These are phyloP conservation scores for Parauchenoglanis ngamensis DNA, from an alignment of 2,797 vertebrate genomes.

Conservation along the genomic window DNA sequence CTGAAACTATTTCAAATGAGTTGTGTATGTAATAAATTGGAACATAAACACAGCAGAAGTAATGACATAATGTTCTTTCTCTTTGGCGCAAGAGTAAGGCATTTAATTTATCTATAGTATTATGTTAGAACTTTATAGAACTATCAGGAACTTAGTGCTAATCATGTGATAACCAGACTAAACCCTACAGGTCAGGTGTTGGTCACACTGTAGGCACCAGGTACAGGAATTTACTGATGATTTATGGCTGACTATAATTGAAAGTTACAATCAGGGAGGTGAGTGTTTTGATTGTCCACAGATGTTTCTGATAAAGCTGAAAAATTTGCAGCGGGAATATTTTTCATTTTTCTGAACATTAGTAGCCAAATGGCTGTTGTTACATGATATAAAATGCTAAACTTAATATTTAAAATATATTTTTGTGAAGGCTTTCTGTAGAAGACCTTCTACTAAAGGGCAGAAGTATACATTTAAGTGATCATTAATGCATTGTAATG, in stretches of 20 bases:
- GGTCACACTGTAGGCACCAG: constrained; percentile 29
- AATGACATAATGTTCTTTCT: constrained; percentile 6
- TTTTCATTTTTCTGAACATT: constrained; percentile 26
- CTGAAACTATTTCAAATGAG: neutral
- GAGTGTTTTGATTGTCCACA: constrained; percentile 46
- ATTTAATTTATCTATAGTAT: neutral
- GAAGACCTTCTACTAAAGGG: neutral
- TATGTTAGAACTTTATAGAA: constrained; percentile 3
- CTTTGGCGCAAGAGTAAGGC: neutral
- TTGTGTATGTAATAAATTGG: constrained; percentile 14
- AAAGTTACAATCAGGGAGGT: constrained; percentile 48
- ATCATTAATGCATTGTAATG: neutral
- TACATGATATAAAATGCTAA: constrained; percentile 23
- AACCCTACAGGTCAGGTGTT: constrained; percentile 29
- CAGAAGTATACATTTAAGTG: neutral
- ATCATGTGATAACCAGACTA: constrained; percentile 3
- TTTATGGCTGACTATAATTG: constrained; percentile 46
- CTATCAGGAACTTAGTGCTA: neutral
- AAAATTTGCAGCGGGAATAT: constrained; percentile 15
- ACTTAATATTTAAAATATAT: constrained; percentile 30
- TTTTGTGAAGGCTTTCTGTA: neutral
- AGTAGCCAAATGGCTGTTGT: constrained; percentile 31
- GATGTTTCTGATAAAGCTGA: constrained; percentile 49
- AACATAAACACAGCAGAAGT: neutral
- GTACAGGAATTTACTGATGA: constrained; percentile 43